Base-by-base conservation (phyloP, 2,113 vertebrate species). In the Oryzias melastigma region DNA sequence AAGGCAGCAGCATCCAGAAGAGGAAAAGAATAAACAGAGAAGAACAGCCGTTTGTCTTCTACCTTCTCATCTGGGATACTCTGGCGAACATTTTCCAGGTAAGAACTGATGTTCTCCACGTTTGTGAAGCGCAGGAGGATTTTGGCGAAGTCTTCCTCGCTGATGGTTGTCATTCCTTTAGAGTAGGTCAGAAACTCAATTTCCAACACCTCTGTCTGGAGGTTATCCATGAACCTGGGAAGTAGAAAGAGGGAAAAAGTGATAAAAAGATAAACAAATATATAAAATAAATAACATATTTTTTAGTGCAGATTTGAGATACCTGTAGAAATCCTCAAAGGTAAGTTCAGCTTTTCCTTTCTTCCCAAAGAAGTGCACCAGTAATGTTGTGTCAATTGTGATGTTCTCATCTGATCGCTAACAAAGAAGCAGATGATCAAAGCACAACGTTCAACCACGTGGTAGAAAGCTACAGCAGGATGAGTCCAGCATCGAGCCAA, bases 321-420 rank as follows among this genome's bases (percentile, higher is more conserved):
- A 98, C 97, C 95, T 96, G 88, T 98, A 99, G 90, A 98, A 99
- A 84, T 99, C 96, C 72, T 98, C 95, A 58, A 98, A 98, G 41
- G 96, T 99, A 58, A 99, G 91, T 81, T 99, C 97, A 52, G 95
- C 95, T 85, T 96, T 99, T 65, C 97, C 97, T 89, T 97, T 99
- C 88, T 96, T 99, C 70, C 96, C 97, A 64, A 99, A 99, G 86
- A 99, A 99, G 83, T 99, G 97, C 35, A 99, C 91, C 80, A 99
- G 90, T 29, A 99, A 87, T 4, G 96, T 98, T 58, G 97, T 99
- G 84, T 99, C 96, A 53, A 95, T 92, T 51, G 94, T 93, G 71
- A 91, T 86, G 62, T 54, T 93, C 67, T 98, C 95, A 85, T 98
- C 96, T n/a, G 89, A 88, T 75, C 93, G 95, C 97, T 99, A 88